Evolutionary conservation across 2,797 vertebrate species (phyloP), one percentile per base, ranked within the genome.

Genomic region (Caiman crocodilus): DNA sequence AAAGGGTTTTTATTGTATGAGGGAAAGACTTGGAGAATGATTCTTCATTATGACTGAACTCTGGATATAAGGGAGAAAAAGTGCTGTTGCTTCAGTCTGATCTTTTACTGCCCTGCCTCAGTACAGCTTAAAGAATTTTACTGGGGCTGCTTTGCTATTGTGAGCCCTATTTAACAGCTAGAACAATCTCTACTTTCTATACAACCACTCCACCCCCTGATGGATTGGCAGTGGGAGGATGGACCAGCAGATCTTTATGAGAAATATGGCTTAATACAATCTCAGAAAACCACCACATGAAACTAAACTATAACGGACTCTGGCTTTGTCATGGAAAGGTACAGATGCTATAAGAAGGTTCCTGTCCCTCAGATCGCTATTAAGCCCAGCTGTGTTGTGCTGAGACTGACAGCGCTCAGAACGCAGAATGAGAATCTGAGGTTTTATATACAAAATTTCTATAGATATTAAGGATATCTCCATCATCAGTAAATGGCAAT

Each of bases 21-120:
- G 1, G 85, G 42, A 10, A 65, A 89, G 35, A 84, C 14, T 76
- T 74, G 57, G 63, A 79, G 65, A 67, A n/a, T 3, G 15, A 75
- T 58, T 16, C 2, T 50, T 85, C 2, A 0, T 50, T 64, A 7
- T 1, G 0, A 77, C 21, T 84, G 76, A 55, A n/a, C 81, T 88
- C 82, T 80, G 69, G 55, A n/a, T 12, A 75, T 35, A 5, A 1
- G 17, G 25, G 2, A 56, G 50, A 84, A 23, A 20, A 26, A 11
- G 18, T n/a, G 3, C 30, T 0, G 0, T 65, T 56, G 23, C n/a
- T 13, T 84, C 56, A 42, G 0, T 74, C 65, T 18, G 25, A 0
- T 2, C 50, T 88, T 91, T 69, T 88, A 42, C 35, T 21, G 5
- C 26, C 50, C 57, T 28, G 55, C 42, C 57, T n/a, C 42, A 79